Conservation (phyloP, 37 sponge, comb jelly and placozoan species). For the Crambe crambe region DNA sequence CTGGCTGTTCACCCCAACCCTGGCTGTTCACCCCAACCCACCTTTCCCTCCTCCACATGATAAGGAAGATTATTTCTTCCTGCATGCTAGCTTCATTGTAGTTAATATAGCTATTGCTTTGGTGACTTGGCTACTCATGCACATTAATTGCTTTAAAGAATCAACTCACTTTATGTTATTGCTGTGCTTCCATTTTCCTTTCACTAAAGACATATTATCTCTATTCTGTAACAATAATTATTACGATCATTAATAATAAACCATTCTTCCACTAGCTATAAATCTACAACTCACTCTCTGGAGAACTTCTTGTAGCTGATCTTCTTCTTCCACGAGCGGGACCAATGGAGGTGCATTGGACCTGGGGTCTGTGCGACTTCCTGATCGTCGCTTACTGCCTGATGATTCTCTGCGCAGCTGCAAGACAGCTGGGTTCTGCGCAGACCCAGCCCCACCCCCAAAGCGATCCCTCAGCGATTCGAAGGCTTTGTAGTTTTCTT, state of each 20-base stretch:
- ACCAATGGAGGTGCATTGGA: slow-evolving; percentile 27
- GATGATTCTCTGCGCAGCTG: background rate
- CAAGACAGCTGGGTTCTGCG: background rate
- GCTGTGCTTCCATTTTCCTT: slow-evolving; percentile 27
- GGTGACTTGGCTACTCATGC: too few relatives aligned
- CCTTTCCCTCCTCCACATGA: too few relatives aligned
- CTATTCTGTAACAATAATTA: background rate
- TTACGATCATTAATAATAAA: too few relatives aligned
- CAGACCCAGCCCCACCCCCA: background rate
- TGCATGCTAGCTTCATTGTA: too few relatives aligned
- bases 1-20: too few relatives aligned
- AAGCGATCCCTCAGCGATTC: slow-evolving; percentile 13
- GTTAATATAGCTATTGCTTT: too few relatives aligned
- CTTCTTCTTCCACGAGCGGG: slow-evolving; percentile 37
- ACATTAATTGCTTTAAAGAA: background rate
- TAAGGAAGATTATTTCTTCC: too few relatives aligned
- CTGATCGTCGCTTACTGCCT: background rate
- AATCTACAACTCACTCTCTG: background rate
- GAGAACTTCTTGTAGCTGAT: slow-evolving; percentile 17
- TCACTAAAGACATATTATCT: background rate
- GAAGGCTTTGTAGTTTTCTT: slow-evolving; percentile 14
- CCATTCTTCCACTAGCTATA: background rate
- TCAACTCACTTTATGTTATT: background rate
- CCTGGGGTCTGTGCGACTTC: background rate
- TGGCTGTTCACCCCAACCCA: too few relatives aligned